A percentile compares a stretch with the other conserved stretches of the same genome.
Evolutionary conservation across 1,140 invertebrate species (phyloP).

Genomic region (Hetaerina americana): DNA sequence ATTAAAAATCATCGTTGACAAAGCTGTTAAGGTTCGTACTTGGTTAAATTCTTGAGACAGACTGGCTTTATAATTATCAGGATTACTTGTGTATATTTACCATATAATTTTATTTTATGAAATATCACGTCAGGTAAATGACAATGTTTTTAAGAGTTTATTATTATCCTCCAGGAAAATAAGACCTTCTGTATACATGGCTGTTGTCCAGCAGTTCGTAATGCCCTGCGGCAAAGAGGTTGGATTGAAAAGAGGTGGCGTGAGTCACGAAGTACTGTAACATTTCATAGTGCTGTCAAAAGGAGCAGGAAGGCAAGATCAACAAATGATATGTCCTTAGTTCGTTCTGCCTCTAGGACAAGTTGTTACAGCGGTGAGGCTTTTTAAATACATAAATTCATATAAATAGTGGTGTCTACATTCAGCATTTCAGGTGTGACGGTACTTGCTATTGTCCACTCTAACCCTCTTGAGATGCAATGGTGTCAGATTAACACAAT

Average conservation of each 20-base stretch:
- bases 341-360: not conserved
- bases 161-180: conserved; percentile 9
- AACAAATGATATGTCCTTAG: not conserved
- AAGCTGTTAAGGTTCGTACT: not conserved
- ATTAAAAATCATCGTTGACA: not conserved
- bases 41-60: not conserved
- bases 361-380: not conserved
- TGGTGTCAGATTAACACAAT: no score
- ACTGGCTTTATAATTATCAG: not conserved
- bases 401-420: no score
- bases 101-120: not conserved
- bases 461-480: no score
- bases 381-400: no score
- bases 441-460: no score
- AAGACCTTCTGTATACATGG: conserved; percentile 12
- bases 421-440: no score
- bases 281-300: not conserved
- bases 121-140: not conserved
- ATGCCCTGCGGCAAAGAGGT: conserved; percentile 31
- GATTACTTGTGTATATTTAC: not conserved
- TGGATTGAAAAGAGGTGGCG: conserved; percentile 34
- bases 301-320: not conserved
- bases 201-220: conserved; percentile 26
- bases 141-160: not conserved
- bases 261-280: not conserved